phyloP scores from a whole-genome alignment of 2,888 invertebrate species.

The Aporophyla lueneburgensis region DNA sequence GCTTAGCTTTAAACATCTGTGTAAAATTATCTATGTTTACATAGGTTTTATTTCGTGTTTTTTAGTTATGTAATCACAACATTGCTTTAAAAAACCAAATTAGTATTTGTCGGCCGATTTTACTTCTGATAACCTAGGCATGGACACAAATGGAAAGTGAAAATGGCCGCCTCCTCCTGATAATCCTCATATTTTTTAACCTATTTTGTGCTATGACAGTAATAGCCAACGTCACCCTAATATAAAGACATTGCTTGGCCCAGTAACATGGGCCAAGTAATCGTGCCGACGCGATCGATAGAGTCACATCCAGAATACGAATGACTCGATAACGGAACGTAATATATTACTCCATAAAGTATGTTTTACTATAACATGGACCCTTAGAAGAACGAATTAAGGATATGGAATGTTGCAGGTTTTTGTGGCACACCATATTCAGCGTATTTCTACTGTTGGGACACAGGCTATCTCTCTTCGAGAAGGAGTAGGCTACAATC shows the following conservation, averaged over 20 bases:
- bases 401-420: conserved; percentile 11
- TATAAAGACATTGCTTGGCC: conserved; percentile 48
- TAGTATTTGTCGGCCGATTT: too few species aligned
- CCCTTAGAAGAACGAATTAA: background rate
- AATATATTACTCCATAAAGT: conserved; percentile 71
- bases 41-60: too few species aligned
- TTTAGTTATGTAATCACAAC: too few species aligned
- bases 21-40: too few species aligned
- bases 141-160: background rate
- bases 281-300: conserved; percentile 65
- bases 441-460: too few species aligned
- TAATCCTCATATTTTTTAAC: background rate
- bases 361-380: conserved; percentile 37
- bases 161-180: background rate
- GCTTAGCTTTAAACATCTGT: too few species aligned
- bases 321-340: conserved; percentile 70
- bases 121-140: too few species aligned
- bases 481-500: too few species aligned
- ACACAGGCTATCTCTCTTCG: too few species aligned
- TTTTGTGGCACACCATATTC: background rate
- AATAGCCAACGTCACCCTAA: conserved; percentile 20
- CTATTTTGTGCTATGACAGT: background rate
- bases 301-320: conserved; percentile 70
- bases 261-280: conserved; percentile 64
- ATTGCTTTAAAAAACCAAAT: too few species aligned